A percentile compares a stretch with the other conserved stretches of the same genome.
phyloP scores from a whole-genome alignment of 2,113 vertebrate genomes.

The Lophius piscatorius region DNA sequence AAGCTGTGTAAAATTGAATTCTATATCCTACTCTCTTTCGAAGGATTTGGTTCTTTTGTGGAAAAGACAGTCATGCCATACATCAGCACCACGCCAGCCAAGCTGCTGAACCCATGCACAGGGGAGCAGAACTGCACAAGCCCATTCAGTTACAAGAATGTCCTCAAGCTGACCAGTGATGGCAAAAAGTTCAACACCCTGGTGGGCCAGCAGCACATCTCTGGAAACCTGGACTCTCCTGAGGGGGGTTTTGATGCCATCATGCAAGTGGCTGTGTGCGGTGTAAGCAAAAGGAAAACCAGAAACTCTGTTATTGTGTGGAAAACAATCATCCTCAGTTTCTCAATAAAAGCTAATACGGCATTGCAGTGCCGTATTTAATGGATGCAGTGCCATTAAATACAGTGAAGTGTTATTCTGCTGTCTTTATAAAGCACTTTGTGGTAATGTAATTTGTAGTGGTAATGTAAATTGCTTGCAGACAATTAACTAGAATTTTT shows the following conservation, averaged over 20 bases:
- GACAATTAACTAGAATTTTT: not conserved
- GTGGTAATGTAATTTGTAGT: too few relatives aligned
- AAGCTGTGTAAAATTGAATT: not conserved
- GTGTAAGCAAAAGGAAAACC: conserved; percentile 79
- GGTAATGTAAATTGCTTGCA: too few relatives aligned
- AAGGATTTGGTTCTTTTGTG: conserved; percentile 98
- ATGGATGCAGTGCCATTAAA: conserved; percentile 18
- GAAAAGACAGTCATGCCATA: conserved; percentile 99
- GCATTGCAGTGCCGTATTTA: too few relatives aligned
- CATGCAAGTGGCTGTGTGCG: conserved; percentile 98
- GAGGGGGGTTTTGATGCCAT: conserved; percentile 99
- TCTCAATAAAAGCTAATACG: not conserved
- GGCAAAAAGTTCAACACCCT: conserved; percentile 89
- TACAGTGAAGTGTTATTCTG: conserved; percentile 26
- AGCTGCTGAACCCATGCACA: conserved; percentile 93
- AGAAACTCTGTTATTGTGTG: not conserved
- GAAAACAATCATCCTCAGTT: conserved; percentile 9
- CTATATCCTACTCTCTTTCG: not conserved
- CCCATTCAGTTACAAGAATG: conserved; percentile 98
- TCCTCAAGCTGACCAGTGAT: conserved; percentile 89
- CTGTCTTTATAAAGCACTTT: too few relatives aligned
- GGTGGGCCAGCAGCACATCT: conserved; percentile 95
- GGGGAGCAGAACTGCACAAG: conserved; percentile 95
- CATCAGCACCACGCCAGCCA: conserved; percentile 96
- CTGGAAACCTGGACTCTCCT: conserved; percentile 97